These are phyloP conservation scores for Coregonus clupeaformis DNA, from an alignment of 2,113 vertebrate species.

Conservation along the genomic window DNA sequence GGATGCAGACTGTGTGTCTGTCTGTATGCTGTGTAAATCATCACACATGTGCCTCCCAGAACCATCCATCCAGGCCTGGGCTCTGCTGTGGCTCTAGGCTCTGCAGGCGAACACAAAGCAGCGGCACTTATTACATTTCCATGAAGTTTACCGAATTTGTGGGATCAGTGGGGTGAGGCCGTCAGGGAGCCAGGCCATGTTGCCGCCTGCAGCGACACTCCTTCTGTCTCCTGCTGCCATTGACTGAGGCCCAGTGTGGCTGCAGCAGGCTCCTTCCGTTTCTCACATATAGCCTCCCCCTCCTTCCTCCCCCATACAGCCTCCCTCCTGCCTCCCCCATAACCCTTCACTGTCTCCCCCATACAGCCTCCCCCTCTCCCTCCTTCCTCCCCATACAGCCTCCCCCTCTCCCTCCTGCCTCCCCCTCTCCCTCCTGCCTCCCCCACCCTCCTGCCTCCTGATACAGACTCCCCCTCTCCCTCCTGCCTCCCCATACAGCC, in stretches of 20 bases:
- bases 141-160: slow-evolving; percentile 80
- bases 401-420: no score
- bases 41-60: slow-evolving; percentile 72
- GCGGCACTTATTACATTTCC: slow-evolving; percentile 78
- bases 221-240: neutral
- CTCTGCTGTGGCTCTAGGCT: slow-evolving; percentile 37
- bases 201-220: slow-evolving; percentile 61
- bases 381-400: neutral
- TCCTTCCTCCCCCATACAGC: slow-evolving; percentile 49
- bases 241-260: slow-evolving; percentile 22
- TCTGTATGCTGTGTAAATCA: slow-evolving; percentile 66
- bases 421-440: no score
- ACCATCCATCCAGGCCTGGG: slow-evolving; percentile 43
- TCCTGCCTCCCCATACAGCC: no score
- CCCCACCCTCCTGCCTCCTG: no score
- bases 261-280: slow-evolving; percentile 56
- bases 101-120: slow-evolving; percentile 74
- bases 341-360: slow-evolving; percentile 27
- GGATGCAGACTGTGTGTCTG: neutral
- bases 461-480: no score
- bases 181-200: slow-evolving; percentile 54
- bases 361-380: slow-evolving; percentile 39
- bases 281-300: slow-evolving; percentile 47
- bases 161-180: slow-evolving; percentile 68
- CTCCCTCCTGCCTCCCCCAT: slow-evolving; percentile 41